A percentile compares a stretch with the other conserved stretches of the same genome.
Evolutionary conservation across 2,888 invertebrate species (phyloP).

Genomic region (Archips crataeganus): DNA sequence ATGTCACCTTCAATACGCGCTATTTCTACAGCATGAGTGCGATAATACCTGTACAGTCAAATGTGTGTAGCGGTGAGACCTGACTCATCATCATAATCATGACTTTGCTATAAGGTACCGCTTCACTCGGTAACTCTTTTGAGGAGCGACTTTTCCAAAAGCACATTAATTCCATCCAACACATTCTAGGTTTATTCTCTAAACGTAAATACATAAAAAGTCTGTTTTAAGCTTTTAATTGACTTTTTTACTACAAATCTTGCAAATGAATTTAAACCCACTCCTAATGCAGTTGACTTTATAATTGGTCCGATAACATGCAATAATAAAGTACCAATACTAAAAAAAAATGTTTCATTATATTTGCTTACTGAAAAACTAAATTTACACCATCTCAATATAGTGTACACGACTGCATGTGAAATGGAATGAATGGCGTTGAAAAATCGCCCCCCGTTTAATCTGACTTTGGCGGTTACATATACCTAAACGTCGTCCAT

Average conservation of each 20-base stretch:
- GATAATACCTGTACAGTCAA: not conserved
- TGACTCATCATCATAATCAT: too few relatives aligned
- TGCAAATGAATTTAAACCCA: too few relatives aligned
- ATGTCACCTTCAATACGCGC: too few relatives aligned
- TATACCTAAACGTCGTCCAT: constrained; percentile 27
- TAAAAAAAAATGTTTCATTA: too few relatives aligned
- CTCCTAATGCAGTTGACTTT: too few relatives aligned
- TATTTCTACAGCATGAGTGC: too few relatives aligned
- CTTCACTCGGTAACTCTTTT: not conserved
- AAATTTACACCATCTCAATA: too few relatives aligned
- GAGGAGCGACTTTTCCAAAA: not conserved
- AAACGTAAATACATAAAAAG: not conserved
- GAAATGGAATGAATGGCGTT: not conserved
- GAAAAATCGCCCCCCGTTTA: constrained; percentile 1
- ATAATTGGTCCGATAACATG: too few relatives aligned
- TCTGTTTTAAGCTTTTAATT: not conserved
- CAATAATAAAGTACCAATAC: too few relatives aligned
- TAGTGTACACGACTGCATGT: too few relatives aligned
- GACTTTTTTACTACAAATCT: too few relatives aligned
- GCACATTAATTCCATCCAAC: not conserved
- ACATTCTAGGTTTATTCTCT: not conserved
- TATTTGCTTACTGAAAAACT: too few relatives aligned
- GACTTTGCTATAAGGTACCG: not conserved
- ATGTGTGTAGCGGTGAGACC: not conserved
- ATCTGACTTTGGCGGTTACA: constrained; percentile 32